Evolutionary conservation across 92 coral and sea anemone species (phyloP), one percentile per base, ranked within the genome.

Genomic region (Paragorgia papillata): DNA sequence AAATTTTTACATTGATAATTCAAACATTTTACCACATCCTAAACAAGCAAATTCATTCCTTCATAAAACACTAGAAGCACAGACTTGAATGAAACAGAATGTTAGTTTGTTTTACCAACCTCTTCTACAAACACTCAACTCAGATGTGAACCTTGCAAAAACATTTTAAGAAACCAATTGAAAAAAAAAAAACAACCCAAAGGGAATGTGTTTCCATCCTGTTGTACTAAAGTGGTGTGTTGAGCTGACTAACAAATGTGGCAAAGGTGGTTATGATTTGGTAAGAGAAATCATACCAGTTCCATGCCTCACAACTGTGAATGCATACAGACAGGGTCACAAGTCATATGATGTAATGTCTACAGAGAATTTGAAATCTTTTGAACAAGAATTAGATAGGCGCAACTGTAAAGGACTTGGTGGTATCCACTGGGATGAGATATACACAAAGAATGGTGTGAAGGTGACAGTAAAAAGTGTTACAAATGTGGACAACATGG

Each of bases 361-460:
- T 19, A 9, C 79, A 30, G 71, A 78, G 19, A 87, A 87, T 41
- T 19, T 83, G 7, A 6, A 4, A 55, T 7, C 18, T 9, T 71
- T 87, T 81, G 27, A 59, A 0, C 90, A 87, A 66, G 90, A 87
- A 65, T 62, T 87, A 70, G 69, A 62, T 46, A 43, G 88, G 40
- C 49, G 79, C 43, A 48, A 41, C 15, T 83, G 88, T 24, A 83
- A 79, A 27, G 85, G 85, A 51, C 49, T 87, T 6, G 90, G 87
- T 0, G 85, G 90, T 0, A 83, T 83, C 15, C 90, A 86, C 55
- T 82, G 87, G 82, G 87, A 86, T 44, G 90, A 87, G 31, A 78
- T 83, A 82, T 28, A 19, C 8, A 79, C 78, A 1, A 59, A 83
- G 41, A 75, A 87, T 27, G 90, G 90, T 1, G 75, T 87, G 41